phyloP scores from a whole-genome alignment of 1,140 invertebrate genomes.

The Phymastichus coffea region DNA sequence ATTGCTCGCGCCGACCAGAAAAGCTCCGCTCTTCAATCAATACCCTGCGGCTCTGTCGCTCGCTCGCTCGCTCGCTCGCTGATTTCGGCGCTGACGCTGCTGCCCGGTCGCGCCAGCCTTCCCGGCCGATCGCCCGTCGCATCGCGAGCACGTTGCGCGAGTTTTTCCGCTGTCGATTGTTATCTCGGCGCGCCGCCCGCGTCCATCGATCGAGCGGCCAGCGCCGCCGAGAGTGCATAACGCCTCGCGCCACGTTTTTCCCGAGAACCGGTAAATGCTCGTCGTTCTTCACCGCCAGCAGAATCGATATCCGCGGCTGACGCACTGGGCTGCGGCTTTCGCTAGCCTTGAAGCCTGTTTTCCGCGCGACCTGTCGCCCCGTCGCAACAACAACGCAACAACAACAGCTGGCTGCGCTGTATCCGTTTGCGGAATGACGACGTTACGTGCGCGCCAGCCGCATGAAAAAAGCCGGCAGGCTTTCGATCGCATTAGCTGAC shows the following conservation, averaged over 20 bases:
- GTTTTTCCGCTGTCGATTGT: background rate
- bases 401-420: background rate
- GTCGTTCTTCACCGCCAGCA: background rate
- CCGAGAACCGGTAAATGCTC: background rate
- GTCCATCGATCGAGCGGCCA: too few relatives aligned
- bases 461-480: background rate
- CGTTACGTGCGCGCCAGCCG: background rate
- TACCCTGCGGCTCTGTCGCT: too few relatives aligned
- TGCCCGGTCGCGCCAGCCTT: background rate
- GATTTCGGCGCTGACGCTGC: too few relatives aligned
- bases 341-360: slow-evolving; percentile 2
- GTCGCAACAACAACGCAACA: too few relatives aligned
- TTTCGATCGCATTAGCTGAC: too few relatives aligned
- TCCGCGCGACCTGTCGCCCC: too few relatives aligned
- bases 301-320: background rate
- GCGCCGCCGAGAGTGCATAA: too few relatives aligned
- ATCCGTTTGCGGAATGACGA: background rate
- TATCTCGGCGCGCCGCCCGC: too few relatives aligned
- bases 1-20: too few relatives aligned
- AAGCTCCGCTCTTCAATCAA: too few relatives aligned
- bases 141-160: too few relatives aligned
- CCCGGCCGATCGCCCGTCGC: too few relatives aligned
- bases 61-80: slow-evolving; percentile 17
- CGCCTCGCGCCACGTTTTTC: background rate
- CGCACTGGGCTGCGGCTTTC: background rate